phyloP scores from a whole-genome alignment of 2,888 invertebrate species.

The Napeogenes sylphis region DNA sequence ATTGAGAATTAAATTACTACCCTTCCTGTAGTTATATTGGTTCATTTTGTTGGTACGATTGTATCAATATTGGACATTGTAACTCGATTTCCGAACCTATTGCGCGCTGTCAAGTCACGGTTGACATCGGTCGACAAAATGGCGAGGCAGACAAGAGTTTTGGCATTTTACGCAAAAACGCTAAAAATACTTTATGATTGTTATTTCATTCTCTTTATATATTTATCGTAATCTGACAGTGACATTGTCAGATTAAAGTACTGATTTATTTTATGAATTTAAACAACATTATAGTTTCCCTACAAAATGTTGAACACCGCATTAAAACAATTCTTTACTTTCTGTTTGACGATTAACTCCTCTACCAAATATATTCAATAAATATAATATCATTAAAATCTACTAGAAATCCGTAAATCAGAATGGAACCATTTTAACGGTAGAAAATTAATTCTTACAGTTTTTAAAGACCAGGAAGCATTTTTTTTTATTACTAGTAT shows the following conservation, averaged over 20 bases:
- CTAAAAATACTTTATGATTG: conserved; percentile 3
- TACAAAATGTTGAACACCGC: no score
- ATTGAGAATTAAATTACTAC: conserved; percentile 54
- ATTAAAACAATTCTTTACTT: no score
- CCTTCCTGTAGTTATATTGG: conserved; percentile 53
- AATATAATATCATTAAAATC: no score
- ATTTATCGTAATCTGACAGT: not conserved
- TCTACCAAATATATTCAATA: no score
- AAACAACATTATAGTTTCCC: no score
- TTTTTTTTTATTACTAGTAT: no score
- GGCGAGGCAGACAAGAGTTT: conserved; percentile 31
- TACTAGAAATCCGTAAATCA: no score
- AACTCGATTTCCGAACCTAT: conserved; percentile 60
- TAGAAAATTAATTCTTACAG: no score
- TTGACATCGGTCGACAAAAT: conserved; percentile 45
- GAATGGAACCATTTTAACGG: no score
- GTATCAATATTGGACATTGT: conserved; percentile 70
- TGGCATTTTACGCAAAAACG: conserved; percentile 24
- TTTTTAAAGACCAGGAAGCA: no score
- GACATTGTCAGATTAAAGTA: not conserved
- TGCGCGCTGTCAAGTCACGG: conserved; percentile 49
- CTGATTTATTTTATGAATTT: no score
- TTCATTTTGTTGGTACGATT: conserved; percentile 66
- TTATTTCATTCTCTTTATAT: not conserved
- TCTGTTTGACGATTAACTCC: no score